Conservation (phyloP, 1,140 invertebrate genomes). For the Aphaenogaster ashmeadi region DNA sequence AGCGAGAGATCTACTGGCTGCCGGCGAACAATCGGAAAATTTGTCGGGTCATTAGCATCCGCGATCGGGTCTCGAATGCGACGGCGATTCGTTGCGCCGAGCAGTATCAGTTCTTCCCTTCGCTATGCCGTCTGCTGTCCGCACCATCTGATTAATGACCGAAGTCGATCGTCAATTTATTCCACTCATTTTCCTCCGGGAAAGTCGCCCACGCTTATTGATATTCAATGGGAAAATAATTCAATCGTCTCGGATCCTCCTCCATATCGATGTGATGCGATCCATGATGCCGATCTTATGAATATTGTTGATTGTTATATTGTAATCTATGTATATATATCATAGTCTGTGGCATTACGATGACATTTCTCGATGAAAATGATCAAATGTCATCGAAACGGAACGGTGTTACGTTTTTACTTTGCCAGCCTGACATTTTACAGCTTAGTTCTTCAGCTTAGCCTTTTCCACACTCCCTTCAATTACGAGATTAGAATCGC, state of each 20-base stretch:
- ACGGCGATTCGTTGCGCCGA: conserved; percentile 21
- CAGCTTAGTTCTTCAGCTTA: neutral
- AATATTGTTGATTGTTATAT: conserved; percentile 6
- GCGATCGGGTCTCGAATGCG: conserved; percentile 31
- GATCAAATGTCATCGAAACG: conserved; percentile 30
- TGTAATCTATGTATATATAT: neutral
- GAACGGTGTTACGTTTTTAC: neutral
- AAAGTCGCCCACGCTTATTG: conserved; percentile 11
- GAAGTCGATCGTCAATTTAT: neutral
- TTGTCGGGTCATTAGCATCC: conserved; percentile 74
- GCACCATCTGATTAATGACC: conserved; percentile 64
- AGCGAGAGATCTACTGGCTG: neutral
- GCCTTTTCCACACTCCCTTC: neutral
- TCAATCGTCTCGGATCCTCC: neutral
- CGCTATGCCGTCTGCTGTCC: conserved; percentile 50
- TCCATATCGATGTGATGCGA: too few relatives aligned
- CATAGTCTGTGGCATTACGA: conserved; percentile 8
- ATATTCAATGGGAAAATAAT: conserved; percentile 33
- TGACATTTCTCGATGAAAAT: conserved; percentile 39
- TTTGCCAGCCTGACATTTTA: conserved; percentile 34
- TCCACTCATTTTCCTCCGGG: neutral
- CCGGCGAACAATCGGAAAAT: conserved; percentile 70
- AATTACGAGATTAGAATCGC: conserved; percentile 34
- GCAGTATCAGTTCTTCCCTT: neutral
- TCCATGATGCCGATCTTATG: neutral